Conservation (phyloP, 2,888 invertebrate species). For the Kuschelorhynchus macadamiae region DNA sequence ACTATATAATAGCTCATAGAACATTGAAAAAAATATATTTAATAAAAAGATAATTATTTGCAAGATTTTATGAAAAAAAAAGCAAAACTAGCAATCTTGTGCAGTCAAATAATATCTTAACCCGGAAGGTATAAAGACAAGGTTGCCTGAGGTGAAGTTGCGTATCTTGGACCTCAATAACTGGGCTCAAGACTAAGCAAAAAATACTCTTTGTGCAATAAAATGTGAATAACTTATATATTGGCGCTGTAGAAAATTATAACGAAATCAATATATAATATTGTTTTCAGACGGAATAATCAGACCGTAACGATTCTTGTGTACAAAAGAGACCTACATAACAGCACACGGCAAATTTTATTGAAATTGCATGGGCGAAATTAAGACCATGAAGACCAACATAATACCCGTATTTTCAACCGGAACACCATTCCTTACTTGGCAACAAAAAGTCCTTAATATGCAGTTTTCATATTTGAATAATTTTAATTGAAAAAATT, state of each 20-base stretch:
- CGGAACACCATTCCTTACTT: conserved; percentile 21
- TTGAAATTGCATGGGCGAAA: conserved; percentile 31
- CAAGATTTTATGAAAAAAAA: too few species aligned
- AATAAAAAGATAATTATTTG: too few species aligned
- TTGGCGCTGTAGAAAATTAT: neutral
- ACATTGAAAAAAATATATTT: too few species aligned
- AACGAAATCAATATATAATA: conserved; percentile 33
- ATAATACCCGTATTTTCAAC: conserved; percentile 28
- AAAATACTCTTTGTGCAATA: too few species aligned
- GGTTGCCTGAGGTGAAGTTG: too few species aligned
- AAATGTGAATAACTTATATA: neutral
- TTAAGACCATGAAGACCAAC: conserved; percentile 34
- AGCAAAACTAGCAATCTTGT: too few species aligned
- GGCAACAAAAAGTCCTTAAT: conserved; percentile 5
- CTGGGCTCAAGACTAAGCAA: too few species aligned
- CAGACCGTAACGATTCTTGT: conserved; percentile 34
- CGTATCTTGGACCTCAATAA: too few species aligned
- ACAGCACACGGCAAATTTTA: conserved; percentile 25
- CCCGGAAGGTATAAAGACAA: too few species aligned
- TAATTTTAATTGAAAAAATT: conserved; percentile 1
- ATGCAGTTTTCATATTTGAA: neutral
- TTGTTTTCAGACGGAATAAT: conserved; percentile 34
- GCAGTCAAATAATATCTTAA: too few species aligned
- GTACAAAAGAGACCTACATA: conserved; percentile 38
- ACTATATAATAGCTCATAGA: too few species aligned